Base-by-base conservation (phyloP, 2,888 invertebrate genomes). In the Brachycybe producta region DNA sequence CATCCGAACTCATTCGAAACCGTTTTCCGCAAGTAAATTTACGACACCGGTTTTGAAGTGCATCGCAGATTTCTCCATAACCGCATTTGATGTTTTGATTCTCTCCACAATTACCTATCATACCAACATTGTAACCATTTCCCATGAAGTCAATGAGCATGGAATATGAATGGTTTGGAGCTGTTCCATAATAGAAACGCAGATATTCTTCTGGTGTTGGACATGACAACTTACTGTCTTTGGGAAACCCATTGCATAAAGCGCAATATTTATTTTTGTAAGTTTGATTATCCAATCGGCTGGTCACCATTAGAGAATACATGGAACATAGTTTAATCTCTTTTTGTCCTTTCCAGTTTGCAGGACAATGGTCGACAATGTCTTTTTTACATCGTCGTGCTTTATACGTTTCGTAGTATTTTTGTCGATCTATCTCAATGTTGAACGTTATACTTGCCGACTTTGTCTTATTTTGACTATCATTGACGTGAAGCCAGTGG, bases 181-280 rank as follows among this genome's bases (percentile, higher is more conserved):
- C 5, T 11, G 7, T 7, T 8, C 23, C 3, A 3, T 1, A 17
- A 26, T 23, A 1, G 2, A 23, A 24, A 5, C 2, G 4, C 17
- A 21, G 21, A 2, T 1, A 3, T 3, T n/a, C 2, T n/a, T 7
- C 11, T 1, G 19, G 4, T 24, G 15, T n/a, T 27, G 47, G 39
- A 17, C 47, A 47, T 2, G 2, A 17, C n/a, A 47, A 7, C 1
- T n/a, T 21, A 15, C 21, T 15, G 2, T 17, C 17, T 1, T 1
- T 17, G 17, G 26, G 24, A n/a, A n/a, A n/a, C 7, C 27, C 35
- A 15, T 70, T 69, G 57, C 72, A 72, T 28, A 68, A 58, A 17
- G 70, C 72, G 57, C 72, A 72, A 55, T 71, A 70, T 1, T 65
- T 62, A 55, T 72, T 72, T 49, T 43, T 43, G 17, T 43, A 43